phyloP scores from a whole-genome alignment of 2,113 vertebrate species.

The Lophotis ruficrista region DNA sequence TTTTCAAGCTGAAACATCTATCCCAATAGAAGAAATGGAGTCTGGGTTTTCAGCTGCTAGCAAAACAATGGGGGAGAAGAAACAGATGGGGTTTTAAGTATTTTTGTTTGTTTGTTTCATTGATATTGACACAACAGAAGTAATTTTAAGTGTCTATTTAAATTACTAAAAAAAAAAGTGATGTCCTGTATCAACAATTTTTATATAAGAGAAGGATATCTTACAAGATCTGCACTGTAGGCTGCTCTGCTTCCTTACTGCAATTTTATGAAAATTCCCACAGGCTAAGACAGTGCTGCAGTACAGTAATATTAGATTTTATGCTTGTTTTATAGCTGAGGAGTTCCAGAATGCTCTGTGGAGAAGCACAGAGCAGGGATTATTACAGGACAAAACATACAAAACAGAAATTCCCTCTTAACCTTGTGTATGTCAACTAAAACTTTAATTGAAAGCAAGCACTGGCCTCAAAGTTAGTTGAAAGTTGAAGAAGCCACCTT shows the following conservation, averaged over 20 bases:
- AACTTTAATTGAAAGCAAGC: neutral
- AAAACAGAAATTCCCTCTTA: neutral
- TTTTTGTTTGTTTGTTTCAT: neutral
- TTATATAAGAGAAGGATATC: neutral
- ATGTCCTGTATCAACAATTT: neutral
- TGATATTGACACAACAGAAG: neutral
- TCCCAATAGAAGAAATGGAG: neutral
- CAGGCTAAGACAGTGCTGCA: neutral
- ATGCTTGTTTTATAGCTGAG: neutral
- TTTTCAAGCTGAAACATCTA: neutral
- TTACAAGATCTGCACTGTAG: neutral
- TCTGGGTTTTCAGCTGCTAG: neutral
- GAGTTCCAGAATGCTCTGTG: neutral
- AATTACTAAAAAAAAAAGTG: neutral
- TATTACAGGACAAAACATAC: neutral
- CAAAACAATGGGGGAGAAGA: neutral
- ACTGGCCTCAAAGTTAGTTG: neutral
- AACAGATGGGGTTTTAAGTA: neutral
- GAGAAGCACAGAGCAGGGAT: neutral
- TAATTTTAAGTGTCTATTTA: neutral
- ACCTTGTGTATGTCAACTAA: neutral
- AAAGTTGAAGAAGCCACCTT: neutral
- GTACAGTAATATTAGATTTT: slow-evolving; percentile 7
- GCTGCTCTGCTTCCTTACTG: neutral
- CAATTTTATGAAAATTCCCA: neutral